phyloP scores from a whole-genome alignment of 2,797 vertebrate genomes.

The Leptatherina wallacei region DNA sequence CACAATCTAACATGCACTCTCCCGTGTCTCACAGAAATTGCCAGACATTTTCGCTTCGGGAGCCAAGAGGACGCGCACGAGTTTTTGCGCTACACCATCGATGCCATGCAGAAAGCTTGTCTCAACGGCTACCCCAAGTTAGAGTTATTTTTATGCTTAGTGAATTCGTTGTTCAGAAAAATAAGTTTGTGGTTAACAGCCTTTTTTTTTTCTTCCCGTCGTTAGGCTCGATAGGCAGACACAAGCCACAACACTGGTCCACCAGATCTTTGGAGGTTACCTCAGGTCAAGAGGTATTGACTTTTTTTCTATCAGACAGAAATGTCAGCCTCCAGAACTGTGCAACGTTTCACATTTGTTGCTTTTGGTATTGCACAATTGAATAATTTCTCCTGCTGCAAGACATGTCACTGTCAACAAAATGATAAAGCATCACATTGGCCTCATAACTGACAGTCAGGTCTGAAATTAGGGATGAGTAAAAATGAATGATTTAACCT shows the following conservation, averaged over 20 bases:
- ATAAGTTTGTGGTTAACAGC: neutral
- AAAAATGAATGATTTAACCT: constrained; percentile 2
- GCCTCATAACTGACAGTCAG: neutral
- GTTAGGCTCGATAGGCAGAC: constrained; percentile 92
- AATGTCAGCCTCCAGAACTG: neutral
- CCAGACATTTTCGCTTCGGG: constrained; percentile 92
- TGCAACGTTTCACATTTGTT: constrained; percentile 6
- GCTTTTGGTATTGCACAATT: neutral
- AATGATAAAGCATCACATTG: neutral
- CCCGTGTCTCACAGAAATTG: constrained; percentile 85
- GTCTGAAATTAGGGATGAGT: neutral
- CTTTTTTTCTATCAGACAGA: neutral
- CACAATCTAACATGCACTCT: neutral
- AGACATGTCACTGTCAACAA: neutral
- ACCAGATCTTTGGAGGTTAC: constrained; percentile 97
- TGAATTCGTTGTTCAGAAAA: neutral
- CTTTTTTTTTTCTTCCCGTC: neutral
- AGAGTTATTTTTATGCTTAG: constrained; percentile 24
- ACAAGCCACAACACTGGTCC: constrained; percentile 93
- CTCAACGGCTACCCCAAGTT: constrained; percentile 92
- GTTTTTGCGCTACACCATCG: constrained; percentile 93
- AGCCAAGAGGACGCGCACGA: constrained; percentile 96
- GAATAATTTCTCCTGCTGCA: neutral
- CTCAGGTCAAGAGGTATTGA: constrained; percentile 92
- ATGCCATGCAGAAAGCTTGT: constrained; percentile 98